These are phyloP conservation scores for Drosophila macrospina DNA, from an alignment of 2,888 invertebrate species.

Conservation along the genomic window DNA sequence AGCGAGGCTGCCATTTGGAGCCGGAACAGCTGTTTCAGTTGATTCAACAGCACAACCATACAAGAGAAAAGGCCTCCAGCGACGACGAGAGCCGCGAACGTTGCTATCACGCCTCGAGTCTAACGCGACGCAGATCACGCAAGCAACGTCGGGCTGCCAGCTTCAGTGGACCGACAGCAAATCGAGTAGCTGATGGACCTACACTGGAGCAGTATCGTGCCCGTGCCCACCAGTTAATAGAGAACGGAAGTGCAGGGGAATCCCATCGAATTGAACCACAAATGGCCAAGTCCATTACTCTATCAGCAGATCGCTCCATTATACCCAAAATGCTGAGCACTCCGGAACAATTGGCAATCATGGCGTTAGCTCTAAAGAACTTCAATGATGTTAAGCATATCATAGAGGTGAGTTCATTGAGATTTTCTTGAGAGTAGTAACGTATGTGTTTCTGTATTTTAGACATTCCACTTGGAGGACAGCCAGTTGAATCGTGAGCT, in stretches of 20 bases:
- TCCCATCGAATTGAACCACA: constrained; percentile 15
- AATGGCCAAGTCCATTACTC: neutral
- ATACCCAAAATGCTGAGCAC: constrained; percentile 89
- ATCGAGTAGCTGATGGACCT: constrained; percentile 22
- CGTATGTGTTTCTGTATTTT: neutral
- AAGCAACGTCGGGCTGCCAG: constrained; percentile 80
- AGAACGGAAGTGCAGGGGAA: constrained; percentile 6
- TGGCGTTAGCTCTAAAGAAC: constrained; percentile 91
- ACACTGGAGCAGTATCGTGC: constrained; percentile 59
- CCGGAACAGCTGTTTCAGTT: constrained; percentile 80
- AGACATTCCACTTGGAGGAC: constrained; percentile 90
- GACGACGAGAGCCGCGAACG: constrained; percentile 83
- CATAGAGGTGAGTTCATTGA: constrained; percentile 88
- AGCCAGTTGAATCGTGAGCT: constrained; percentile 89
- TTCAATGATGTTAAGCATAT: constrained; percentile 92
- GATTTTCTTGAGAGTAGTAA: neutral
- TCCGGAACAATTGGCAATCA: constrained; percentile 90
- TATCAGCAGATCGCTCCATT: constrained; percentile 73
- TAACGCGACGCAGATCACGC: constrained; percentile 78
- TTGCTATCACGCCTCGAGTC: constrained; percentile 73
- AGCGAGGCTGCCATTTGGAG: constrained; percentile 69
- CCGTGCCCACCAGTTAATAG: constrained; percentile 53
- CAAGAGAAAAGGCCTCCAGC: constrained; percentile 79
- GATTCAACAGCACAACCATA: constrained; percentile 78
- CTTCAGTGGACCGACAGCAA: constrained; percentile 70